Evolutionary conservation across 2,797 vertebrate genomes (phyloP).

Genomic region (Sebastes variabilis): DNA sequence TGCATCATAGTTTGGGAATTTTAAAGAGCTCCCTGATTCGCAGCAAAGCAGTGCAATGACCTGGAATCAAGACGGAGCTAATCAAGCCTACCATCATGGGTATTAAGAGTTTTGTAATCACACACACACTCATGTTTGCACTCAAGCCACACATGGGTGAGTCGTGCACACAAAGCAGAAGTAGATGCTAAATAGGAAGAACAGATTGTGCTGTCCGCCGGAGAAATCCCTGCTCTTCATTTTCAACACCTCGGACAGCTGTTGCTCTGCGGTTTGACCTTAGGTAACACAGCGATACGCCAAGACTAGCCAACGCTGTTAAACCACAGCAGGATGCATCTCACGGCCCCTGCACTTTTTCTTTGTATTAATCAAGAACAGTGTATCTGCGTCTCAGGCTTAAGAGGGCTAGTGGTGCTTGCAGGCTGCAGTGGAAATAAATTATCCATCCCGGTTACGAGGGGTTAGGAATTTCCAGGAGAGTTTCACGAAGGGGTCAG

Average conservation of each 20-base stretch:
- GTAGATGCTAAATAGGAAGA: slow-evolving; percentile 23
- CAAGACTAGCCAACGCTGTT: slow-evolving; percentile 21
- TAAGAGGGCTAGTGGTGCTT: neutral
- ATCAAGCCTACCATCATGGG: slow-evolving; percentile 1
- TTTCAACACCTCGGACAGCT: slow-evolving; percentile 43
- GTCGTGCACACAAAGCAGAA: slow-evolving; percentile 34
- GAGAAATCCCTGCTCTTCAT: slow-evolving; percentile 24
- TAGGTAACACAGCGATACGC: neutral
- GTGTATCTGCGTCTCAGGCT: neutral
- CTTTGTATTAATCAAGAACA: neutral
- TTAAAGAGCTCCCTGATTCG: slow-evolving; percentile 3
- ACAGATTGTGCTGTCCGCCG: slow-evolving; percentile 45
- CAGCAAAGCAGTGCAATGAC: neutral
- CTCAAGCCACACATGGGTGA: slow-evolving; percentile 16
- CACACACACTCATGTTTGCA: neutral
- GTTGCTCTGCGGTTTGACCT: slow-evolving; percentile 21
- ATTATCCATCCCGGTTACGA: neutral
- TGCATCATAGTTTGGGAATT: slow-evolving; percentile 34
- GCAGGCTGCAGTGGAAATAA: neutral
- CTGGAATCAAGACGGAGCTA: neutral
- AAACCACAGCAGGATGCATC: neutral
- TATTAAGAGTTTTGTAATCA: neutral
- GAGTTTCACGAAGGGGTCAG: too few species aligned
- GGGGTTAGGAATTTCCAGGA: neutral
- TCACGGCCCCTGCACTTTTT: neutral